phyloP scores from a whole-genome alignment of 2,888 invertebrate genomes.

The Pharmacophagus antenor region DNA sequence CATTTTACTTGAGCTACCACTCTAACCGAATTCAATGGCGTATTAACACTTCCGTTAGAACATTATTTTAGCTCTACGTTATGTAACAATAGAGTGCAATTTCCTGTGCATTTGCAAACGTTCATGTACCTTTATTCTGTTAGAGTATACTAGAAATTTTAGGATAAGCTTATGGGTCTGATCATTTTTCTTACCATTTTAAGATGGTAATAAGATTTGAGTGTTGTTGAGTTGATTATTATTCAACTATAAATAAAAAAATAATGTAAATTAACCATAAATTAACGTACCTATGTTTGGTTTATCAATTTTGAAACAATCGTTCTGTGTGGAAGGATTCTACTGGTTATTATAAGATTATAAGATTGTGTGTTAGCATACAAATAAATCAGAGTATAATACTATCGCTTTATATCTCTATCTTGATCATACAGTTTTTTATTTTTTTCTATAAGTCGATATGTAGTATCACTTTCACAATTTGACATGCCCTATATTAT shows the following conservation, averaged over 20 bases:
- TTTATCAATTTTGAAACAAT: too few species aligned
- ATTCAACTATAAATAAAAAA: background rate
- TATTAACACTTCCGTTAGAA: slow-evolving; percentile 48
- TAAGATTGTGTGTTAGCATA: too few species aligned
- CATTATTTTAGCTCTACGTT: slow-evolving; percentile 34
- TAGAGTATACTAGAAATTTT: slow-evolving; percentile 46
- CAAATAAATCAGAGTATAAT: too few species aligned
- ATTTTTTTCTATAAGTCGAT: too few species aligned
- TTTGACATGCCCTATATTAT: too few species aligned
- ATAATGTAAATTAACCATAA: background rate
- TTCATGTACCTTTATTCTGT: slow-evolving; percentile 38
- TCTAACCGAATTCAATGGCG: slow-evolving; percentile 49
- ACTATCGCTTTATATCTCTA: too few species aligned
- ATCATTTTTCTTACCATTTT: slow-evolving; percentile 70
- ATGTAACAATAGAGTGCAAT: slow-evolving; percentile 47
- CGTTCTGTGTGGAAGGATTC: too few species aligned
- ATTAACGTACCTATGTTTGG: background rate
- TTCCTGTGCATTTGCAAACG: slow-evolving; percentile 38
- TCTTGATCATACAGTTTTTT: too few species aligned
- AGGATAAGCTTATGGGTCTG: slow-evolving; percentile 69
- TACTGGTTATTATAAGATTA: too few species aligned
- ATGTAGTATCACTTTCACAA: too few species aligned
- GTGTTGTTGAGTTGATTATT: slow-evolving; percentile 13
- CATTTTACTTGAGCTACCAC: slow-evolving; percentile 74
- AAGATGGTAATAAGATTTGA: slow-evolving; percentile 66